Conservation (phyloP, 2,888 invertebrate species). For the Pinctada fucata region DNA sequence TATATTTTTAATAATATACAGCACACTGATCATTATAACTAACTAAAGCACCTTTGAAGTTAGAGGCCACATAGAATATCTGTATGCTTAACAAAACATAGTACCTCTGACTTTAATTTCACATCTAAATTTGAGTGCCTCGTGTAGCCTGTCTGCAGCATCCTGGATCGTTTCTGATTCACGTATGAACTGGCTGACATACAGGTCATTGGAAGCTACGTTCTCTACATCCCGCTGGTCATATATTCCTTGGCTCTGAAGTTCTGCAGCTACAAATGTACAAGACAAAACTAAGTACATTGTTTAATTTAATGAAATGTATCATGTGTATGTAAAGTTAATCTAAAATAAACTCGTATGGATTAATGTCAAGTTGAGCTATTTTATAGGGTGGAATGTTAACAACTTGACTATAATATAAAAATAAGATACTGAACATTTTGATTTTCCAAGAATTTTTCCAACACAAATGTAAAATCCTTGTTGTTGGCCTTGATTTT, state of each 20-base stretch:
- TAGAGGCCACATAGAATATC: no score
- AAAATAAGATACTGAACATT: no score
- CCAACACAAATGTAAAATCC: no score
- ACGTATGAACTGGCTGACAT: conserved; percentile 81
- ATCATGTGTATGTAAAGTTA: no score
- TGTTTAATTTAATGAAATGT: no score
- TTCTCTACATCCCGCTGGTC: conserved; percentile 72
- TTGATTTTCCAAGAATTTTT: no score
- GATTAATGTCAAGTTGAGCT: neutral
- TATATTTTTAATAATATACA: no score
- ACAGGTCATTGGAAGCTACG: conserved; percentile 67
- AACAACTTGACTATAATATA: no score
- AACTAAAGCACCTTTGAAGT: no score
- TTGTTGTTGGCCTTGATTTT: no score
- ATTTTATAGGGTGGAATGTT: neutral
- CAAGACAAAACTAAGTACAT: neutral
- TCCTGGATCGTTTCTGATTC: conserved; percentile 84
- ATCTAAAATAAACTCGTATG: neutral
- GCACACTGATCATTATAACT: no score
- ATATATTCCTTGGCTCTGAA: conserved; percentile 67
- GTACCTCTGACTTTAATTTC: conserved; percentile 81
- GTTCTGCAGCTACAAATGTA: conserved; percentile 54
- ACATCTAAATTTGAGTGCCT: conserved; percentile 89
- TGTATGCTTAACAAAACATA: no score
- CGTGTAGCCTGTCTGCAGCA: conserved; percentile 87